These are phyloP conservation scores for Eurypyga helias DNA, from an alignment of 2,113 vertebrate genomes.

Conservation along the genomic window DNA sequence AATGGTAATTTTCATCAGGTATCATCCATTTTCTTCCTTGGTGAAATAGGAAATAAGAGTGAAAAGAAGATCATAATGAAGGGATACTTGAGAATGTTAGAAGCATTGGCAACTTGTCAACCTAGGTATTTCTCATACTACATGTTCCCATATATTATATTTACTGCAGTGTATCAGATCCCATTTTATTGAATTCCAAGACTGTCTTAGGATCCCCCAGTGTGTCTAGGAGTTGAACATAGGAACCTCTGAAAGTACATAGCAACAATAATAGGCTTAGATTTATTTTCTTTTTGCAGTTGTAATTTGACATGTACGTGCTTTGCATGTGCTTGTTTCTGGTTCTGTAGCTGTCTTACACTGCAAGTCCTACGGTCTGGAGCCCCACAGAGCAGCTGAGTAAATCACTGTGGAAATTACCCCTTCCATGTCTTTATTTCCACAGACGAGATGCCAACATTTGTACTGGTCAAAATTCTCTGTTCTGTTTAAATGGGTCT, in stretches of 20 bases:
- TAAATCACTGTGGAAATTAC: neutral
- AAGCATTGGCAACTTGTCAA: neutral
- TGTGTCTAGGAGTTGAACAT: neutral
- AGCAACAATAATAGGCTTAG: neutral
- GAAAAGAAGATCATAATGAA: neutral
- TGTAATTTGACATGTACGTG: neutral
- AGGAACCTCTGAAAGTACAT: neutral
- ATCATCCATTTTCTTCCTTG: neutral
- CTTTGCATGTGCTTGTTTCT: neutral
- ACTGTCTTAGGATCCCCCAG: neutral
- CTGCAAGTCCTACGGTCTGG: neutral
- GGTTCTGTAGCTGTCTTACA: neutral
- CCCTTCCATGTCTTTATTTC: neutral
- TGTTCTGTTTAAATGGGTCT: neutral
- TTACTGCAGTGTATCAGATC: neutral
- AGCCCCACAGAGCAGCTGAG: accelerated
- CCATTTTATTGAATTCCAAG: neutral
- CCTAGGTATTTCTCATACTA: neutral
- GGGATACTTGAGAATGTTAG: neutral
- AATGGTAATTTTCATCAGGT: neutral
- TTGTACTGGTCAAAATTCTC: neutral
- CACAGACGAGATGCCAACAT: neutral
- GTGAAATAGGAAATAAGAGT: neutral
- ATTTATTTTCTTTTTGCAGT: neutral
- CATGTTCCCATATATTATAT: neutral